Conservation (phyloP, 2,888 invertebrate species). For the Eilema sororculum region DNA sequence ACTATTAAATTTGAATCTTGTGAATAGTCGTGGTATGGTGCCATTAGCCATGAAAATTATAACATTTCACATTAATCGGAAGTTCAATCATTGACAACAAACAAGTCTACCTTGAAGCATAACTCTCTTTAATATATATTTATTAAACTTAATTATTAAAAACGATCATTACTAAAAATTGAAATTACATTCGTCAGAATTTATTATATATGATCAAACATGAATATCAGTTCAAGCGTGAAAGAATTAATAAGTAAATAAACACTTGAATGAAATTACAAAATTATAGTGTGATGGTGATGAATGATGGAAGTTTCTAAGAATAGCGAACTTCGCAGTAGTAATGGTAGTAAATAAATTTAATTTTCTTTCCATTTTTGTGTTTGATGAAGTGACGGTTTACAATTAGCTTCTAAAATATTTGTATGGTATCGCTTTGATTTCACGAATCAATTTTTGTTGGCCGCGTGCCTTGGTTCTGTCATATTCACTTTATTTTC, state of each 20-base stretch:
- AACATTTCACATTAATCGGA: constrained; percentile 16
- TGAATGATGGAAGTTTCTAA: background rate
- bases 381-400: constrained; percentile 20
- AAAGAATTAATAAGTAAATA: background rate
- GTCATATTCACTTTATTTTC: constrained; percentile 48
- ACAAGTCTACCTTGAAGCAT: background rate
- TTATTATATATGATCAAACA: background rate
- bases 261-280: background rate
- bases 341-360: no score
- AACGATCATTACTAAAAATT: background rate
- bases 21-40: background rate
- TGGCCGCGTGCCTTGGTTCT: constrained; percentile 61
- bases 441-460: constrained; percentile 59
- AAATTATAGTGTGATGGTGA: background rate
- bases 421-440: constrained; percentile 54
- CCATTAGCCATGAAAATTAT: constrained; percentile 18
- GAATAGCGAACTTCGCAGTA: no score
- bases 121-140: background rate
- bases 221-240: background rate
- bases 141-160: no score
- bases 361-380: constrained; percentile 29
- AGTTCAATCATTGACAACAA: constrained; percentile 6
- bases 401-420: constrained; percentile 49
- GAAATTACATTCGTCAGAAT: background rate
- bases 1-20: background rate